A percentile compares a stretch with the other conserved stretches of the same genome.
phyloP scores from a whole-genome alignment of 2,888 invertebrate genomes.

The Petrophora chlorosata region DNA sequence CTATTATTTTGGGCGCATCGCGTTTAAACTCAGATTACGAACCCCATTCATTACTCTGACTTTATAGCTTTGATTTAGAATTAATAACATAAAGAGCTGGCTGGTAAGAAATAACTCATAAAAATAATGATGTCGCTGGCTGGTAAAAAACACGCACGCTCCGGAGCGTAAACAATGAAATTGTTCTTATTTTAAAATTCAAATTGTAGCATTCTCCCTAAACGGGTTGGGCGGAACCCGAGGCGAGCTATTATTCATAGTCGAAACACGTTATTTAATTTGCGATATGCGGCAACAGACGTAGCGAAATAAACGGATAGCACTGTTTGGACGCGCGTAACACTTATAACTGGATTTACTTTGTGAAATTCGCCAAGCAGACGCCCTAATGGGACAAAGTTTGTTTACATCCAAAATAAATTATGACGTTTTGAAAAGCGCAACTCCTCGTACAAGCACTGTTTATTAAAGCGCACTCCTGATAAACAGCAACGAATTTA shows the following conservation, averaged over 20 bases:
- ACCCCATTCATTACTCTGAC: background rate
- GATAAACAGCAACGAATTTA: slow-evolving; percentile 66
- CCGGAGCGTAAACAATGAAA: slow-evolving; percentile 36
- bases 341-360: slow-evolving; percentile 77
- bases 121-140: slow-evolving; percentile 23
- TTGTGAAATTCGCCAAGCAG: slow-evolving; percentile 71
- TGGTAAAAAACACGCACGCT: slow-evolving; percentile 27
- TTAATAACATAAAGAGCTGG: background rate
- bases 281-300: slow-evolving; percentile 70
- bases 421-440: slow-evolving; percentile 55
- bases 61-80: background rate
- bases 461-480: slow-evolving; percentile 58
- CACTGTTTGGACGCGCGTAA: slow-evolving; percentile 63
- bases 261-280: slow-evolving; percentile 77
- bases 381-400: slow-evolving; percentile 67
- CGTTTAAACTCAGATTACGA: background rate
- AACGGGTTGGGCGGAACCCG: slow-evolving; percentile 43
- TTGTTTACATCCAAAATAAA: slow-evolving; percentile 64
- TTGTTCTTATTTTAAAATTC: slow-evolving; percentile 57
- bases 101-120: slow-evolving; percentile 6
- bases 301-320: slow-evolving; percentile 72
- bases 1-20: background rate
- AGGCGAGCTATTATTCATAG: slow-evolving; percentile 60
- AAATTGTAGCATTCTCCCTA: slow-evolving; percentile 48
- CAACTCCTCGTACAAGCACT: slow-evolving; percentile 47